Evolutionary conservation across 2,888 invertebrate species (phyloP).

Genomic region (Trypoxylon attenuatum): DNA sequence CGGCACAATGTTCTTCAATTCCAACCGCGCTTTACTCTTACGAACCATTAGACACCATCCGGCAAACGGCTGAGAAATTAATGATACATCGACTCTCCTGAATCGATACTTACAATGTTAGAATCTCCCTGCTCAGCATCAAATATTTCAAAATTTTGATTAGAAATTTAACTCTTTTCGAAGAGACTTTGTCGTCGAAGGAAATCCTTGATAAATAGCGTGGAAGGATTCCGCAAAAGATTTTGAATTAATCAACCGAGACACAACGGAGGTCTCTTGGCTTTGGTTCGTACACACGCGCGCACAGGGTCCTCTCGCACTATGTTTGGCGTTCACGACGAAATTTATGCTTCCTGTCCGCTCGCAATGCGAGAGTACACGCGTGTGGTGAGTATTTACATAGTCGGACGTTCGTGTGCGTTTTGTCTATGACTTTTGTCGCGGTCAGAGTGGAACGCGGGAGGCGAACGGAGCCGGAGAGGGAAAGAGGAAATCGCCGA

Average conservation of each 20-base stretch:
- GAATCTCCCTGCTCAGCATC: no score
- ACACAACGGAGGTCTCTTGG: no score
- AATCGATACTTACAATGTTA: not conserved
- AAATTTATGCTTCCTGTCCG: slow-evolving; percentile 72
- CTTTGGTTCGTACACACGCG: slow-evolving; percentile 30
- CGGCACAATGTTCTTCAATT: slow-evolving; percentile 4
- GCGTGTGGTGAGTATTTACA: slow-evolving; percentile 28
- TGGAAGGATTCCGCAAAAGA: no score
- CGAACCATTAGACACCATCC: slow-evolving; percentile 5
- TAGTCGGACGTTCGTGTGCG: slow-evolving; percentile 13
- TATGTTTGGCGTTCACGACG: slow-evolving; percentile 66
- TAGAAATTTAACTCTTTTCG: no score
- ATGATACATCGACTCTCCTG: not conserved
- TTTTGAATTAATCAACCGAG: slow-evolving; percentile 7
- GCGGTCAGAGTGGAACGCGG: no score
- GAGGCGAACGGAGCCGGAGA: no score
- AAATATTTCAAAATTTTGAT: not conserved
- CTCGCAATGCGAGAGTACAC: slow-evolving; percentile 49
- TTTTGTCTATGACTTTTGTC: not conserved
- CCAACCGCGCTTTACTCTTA: slow-evolving; percentile 15
- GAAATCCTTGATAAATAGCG: no score
- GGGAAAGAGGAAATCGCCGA: slow-evolving; percentile 30
- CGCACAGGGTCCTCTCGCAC: slow-evolving; percentile 35
- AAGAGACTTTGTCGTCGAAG: no score
- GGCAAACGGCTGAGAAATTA: not conserved